phyloP scores from a whole-genome alignment of 2,797 vertebrate genomes.

The Salmo trutta region DNA sequence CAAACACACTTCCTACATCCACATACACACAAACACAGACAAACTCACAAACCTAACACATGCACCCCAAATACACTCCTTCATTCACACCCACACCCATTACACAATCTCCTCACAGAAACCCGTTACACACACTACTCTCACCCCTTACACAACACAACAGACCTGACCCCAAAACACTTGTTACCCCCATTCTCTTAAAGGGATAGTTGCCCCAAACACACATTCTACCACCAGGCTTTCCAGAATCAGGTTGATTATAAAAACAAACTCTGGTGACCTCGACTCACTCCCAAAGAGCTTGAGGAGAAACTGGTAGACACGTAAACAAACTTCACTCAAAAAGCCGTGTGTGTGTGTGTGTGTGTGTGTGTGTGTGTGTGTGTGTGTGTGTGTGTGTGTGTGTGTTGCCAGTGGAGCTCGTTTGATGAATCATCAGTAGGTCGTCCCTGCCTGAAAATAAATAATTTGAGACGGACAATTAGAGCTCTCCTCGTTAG shows the following conservation, averaged over 20 bases:
- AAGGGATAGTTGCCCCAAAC: too few relatives aligned
- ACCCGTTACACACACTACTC: not conserved
- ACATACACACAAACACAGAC: not conserved
- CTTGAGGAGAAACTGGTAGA: not conserved
- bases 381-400: not conserved
- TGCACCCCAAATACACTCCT: not conserved
- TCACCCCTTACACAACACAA: not conserved
- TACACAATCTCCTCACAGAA: not conserved
- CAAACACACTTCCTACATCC: not conserved
- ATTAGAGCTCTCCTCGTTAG: slow-evolving; percentile 22
- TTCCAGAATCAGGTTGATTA: not conserved
- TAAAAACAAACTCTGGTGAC: not conserved
- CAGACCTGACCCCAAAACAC: not conserved
- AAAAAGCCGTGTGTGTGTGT: not conserved
- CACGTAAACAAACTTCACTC: not conserved
- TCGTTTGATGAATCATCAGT: slow-evolving; percentile 6
- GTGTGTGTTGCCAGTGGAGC: not conserved
- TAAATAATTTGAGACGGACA: slow-evolving; percentile 18
- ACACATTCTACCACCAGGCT: too few relatives aligned
- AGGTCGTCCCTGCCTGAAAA: not conserved
- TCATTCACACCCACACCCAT: not conserved
- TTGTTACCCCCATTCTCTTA: not conserved
- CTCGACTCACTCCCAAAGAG: not conserved
- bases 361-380: not conserved
- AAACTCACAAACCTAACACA: slow-evolving; percentile 2